These are phyloP conservation scores for Oreochromis tanganicae DNA, from an alignment of 2,113 vertebrate species.

Conservation along the genomic window DNA sequence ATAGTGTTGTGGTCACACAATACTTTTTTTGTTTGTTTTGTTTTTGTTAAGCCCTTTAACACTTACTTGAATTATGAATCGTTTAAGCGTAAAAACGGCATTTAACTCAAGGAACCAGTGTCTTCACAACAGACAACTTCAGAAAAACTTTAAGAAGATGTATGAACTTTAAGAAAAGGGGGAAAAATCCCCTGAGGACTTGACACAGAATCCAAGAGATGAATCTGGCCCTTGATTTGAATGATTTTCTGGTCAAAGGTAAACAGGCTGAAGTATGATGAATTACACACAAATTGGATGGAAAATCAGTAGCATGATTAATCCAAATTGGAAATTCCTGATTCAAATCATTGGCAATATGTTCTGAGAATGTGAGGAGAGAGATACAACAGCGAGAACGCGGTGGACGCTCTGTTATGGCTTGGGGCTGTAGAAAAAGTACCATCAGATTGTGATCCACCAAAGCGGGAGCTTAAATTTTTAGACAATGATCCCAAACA, in stretches of 20 bases:
- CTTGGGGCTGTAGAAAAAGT: background rate
- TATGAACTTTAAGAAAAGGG: background rate
- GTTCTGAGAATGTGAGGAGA: background rate
- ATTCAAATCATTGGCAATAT: background rate
- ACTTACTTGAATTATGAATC: background rate
- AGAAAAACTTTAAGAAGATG: background rate
- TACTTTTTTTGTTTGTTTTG: background rate
- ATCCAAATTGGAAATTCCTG: background rate
- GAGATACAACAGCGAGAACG: fast-evolving
- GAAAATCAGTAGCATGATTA: background rate
- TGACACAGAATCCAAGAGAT: background rate
- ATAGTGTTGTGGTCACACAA: slow-evolving; percentile 33
- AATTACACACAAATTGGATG: background rate
- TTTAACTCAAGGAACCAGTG: background rate
- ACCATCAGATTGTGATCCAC: background rate
- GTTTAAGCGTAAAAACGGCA: background rate
- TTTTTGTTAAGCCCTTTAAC: background rate
- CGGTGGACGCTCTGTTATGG: fast-evolving
- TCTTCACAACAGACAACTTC: background rate
- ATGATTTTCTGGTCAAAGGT: background rate
- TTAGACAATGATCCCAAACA: background rate
- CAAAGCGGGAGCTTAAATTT: background rate
- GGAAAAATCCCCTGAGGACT: fast-evolving
- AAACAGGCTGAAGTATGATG: background rate
- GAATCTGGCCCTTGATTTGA: background rate